phyloP scores from a whole-genome alignment of 2,113 vertebrate genomes.

The Copsychus sechellarum region DNA sequence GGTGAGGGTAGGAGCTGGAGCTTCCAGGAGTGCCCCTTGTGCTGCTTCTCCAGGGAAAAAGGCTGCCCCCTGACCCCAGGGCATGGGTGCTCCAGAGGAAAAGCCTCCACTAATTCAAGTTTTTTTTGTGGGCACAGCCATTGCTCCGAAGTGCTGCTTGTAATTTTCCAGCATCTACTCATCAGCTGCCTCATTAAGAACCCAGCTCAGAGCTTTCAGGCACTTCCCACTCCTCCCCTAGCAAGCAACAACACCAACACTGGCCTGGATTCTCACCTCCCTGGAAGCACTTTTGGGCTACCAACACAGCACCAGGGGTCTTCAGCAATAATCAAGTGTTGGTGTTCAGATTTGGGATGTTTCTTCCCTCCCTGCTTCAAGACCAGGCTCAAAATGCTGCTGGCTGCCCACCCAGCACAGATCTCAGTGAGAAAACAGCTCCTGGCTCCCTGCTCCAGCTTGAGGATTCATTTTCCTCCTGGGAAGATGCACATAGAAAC shows the following conservation, averaged over 20 bases:
- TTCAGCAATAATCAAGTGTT: neutral
- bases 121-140: neutral
- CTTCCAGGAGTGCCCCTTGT: fast-evolving
- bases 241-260: neutral
- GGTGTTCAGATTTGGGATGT: neutral
- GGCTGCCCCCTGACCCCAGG: neutral
- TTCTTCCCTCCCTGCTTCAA: neutral
- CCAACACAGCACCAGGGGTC: neutral
- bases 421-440: neutral
- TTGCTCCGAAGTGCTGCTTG: neutral
- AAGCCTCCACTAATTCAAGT: neutral
- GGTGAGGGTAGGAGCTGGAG: neutral
- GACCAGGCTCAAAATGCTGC: neutral
- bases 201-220: conserved; percentile 1
- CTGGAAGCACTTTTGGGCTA: neutral
- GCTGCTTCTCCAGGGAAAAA: neutral
- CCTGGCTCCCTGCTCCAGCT: neutral
- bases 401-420: neutral
- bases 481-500: neutral
- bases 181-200: conserved; percentile 11
- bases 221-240: conserved; percentile 11
- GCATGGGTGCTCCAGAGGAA: fast-evolving
- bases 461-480: fast-evolving
- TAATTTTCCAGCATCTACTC: conserved; percentile 5
- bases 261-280: neutral